phyloP scores from a whole-genome alignment of 1,140 invertebrate species.

The Lutraria rhynchaena region DNA sequence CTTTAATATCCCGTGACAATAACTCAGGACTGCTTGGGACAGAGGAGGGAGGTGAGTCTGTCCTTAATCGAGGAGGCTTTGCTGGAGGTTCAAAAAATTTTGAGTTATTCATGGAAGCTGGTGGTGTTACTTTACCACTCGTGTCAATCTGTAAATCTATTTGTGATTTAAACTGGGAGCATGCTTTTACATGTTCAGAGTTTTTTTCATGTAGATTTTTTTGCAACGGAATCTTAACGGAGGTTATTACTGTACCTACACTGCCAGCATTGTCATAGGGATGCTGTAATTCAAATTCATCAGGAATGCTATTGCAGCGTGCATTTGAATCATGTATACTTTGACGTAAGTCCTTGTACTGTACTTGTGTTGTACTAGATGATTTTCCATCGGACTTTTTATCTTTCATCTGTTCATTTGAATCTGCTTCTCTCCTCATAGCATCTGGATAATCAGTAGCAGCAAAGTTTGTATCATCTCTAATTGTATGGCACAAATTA shows the following conservation, averaged over 20 bases:
- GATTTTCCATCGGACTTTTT: background rate
- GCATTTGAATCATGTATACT: background rate
- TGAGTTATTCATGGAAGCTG: background rate
- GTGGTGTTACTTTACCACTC: conserved; percentile 40
- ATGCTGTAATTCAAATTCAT: too few relatives aligned
- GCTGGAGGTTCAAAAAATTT: conserved; percentile 13
- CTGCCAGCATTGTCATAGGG: too few relatives aligned
- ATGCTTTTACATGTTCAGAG: too few relatives aligned
- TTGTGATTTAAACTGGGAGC: conserved; percentile 1
- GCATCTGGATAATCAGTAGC: too few relatives aligned
- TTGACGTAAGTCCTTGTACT: too few relatives aligned
- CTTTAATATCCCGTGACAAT: background rate
- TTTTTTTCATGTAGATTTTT: too few relatives aligned
- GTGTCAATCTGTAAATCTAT: conserved; percentile 12
- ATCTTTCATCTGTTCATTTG: background rate
- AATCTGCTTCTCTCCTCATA: background rate
- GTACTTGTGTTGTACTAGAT: too few relatives aligned
- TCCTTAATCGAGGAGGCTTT: conserved; percentile 26
- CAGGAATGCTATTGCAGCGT: background rate
- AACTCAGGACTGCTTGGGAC: conserved; percentile 18
- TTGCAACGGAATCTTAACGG: too few relatives aligned
- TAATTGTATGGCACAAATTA: too few relatives aligned
- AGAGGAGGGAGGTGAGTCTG: conserved; percentile 11
- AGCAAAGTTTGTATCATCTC: too few relatives aligned
- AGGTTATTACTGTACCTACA: too few relatives aligned